phyloP scores from a whole-genome alignment of 2,888 invertebrate species.

The Lobophora halterata region DNA sequence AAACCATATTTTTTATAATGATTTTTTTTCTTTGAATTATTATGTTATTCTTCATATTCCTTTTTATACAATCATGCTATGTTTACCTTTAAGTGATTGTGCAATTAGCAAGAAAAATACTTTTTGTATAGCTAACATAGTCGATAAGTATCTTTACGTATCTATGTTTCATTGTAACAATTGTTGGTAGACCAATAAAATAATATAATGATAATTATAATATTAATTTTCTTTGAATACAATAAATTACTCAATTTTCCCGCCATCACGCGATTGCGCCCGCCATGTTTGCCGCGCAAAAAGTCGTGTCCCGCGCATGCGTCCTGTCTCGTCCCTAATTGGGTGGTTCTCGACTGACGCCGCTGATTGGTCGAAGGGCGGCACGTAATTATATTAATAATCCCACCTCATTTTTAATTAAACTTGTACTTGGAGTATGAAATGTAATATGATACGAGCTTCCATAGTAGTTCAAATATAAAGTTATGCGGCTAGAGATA shows the following conservation, averaged over 20 bases:
- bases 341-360: conserved; percentile 53
- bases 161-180: too few species aligned
- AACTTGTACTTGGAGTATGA: conserved; percentile 36
- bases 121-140: too few species aligned
- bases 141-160: too few species aligned
- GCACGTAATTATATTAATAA: conserved; percentile 74
- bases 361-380: conserved; percentile 66
- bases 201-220: conserved; percentile 1
- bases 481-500: not conserved
- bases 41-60: too few species aligned
- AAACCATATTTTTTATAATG: too few species aligned
- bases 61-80: too few species aligned
- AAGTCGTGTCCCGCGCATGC: conserved; percentile 48
- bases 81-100: too few species aligned
- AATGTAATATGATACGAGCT: conserved; percentile 12
- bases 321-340: conserved; percentile 64
- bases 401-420: conserved; percentile 74
- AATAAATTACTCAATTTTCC: conserved; percentile 29
- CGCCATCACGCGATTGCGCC: conserved; percentile 42
- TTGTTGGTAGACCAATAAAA: too few species aligned
- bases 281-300: conserved; percentile 58
- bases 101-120: too few species aligned
- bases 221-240: conserved; percentile 6
- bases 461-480: not conserved
- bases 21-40: too few species aligned